These are phyloP conservation scores for Nebria salina DNA, from an alignment of 2,888 invertebrate genomes.

Conservation along the genomic window DNA sequence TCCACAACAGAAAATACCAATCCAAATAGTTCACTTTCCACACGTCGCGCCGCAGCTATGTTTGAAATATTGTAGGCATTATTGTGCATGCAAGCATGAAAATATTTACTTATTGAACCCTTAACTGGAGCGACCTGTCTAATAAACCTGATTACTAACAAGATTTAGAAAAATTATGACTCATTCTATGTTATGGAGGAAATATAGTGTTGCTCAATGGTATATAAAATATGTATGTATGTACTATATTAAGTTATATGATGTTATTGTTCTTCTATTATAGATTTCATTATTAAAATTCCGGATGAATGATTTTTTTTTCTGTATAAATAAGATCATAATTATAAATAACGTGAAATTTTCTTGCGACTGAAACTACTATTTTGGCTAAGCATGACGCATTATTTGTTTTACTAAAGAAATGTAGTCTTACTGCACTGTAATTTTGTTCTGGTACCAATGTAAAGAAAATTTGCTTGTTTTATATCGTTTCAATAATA, in stretches of 20 bases:
- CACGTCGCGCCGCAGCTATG: too few species aligned
- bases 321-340: slow-evolving; percentile 14
- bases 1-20: too few species aligned
- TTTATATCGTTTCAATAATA: too few species aligned
- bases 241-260: slow-evolving; percentile 26
- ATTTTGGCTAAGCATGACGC: slow-evolving; percentile 29
- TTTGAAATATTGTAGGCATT: too few species aligned
- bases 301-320: background rate
- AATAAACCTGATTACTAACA: too few species aligned
- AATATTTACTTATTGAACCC: too few species aligned
- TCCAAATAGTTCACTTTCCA: too few species aligned
- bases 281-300: background rate
- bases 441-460: too few species aligned
- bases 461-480: too few species aligned
- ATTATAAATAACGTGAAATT: slow-evolving; percentile 40
- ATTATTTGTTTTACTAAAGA: background rate
- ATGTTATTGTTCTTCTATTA: slow-evolving; percentile 33
- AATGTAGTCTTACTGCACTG: too few species aligned
- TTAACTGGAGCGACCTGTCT: too few species aligned
- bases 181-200: slow-evolving; percentile 29
- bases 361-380: slow-evolving; percentile 35
- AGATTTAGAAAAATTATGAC: background rate
- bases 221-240: slow-evolving; percentile 33
- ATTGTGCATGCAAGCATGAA: too few species aligned
- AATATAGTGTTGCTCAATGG: slow-evolving; percentile 41